Conservation (phyloP, 1,140 invertebrate genomes). For the Atta cephalotes region DNA sequence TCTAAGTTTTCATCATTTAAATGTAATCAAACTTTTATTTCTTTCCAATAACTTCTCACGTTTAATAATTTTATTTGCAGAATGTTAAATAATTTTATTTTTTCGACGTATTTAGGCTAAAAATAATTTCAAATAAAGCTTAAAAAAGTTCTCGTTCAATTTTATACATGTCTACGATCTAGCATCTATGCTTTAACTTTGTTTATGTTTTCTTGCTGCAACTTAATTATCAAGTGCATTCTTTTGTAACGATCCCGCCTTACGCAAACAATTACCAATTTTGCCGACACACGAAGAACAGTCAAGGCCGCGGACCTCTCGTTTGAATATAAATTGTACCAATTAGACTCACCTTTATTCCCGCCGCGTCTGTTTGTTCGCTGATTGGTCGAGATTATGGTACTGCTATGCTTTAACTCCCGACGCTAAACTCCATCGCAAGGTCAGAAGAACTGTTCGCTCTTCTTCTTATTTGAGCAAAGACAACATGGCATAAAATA, state of each 20-base stretch:
- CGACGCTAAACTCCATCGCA: slow-evolving; percentile 74
- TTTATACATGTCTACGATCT: neutral
- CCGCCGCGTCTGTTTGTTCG: slow-evolving; percentile 81
- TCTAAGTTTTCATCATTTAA: neutral
- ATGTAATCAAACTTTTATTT: neutral
- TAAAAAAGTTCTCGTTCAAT: neutral
- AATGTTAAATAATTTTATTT: neutral
- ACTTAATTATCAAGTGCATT: slow-evolving; percentile 22
- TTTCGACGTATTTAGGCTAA: neutral
- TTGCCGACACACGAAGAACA: slow-evolving; percentile 74
- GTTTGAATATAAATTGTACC: slow-evolving; percentile 85
- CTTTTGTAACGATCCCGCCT: slow-evolving; percentile 50
- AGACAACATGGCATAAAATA: neutral
- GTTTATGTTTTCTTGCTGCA: neutral
- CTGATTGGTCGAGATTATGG: slow-evolving; percentile 83
- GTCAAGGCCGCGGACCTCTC: slow-evolving; percentile 82
- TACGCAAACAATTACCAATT: slow-evolving; percentile 78
- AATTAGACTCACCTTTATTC: slow-evolving; percentile 84
- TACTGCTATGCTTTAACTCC: slow-evolving; percentile 72
- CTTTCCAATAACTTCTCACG: neutral
- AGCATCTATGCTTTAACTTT: neutral
- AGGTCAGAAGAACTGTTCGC: slow-evolving; percentile 70
- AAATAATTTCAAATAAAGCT: neutral
- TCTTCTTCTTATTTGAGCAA: slow-evolving; percentile 42
- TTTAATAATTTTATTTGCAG: neutral